Percentiles rank a stretch among this genome's conserved stretches.
These are phyloP conservation scores for Caenorhabditis plicata DNA, from an alignment of 2,888 invertebrate species.

Conservation along the genomic window DNA sequence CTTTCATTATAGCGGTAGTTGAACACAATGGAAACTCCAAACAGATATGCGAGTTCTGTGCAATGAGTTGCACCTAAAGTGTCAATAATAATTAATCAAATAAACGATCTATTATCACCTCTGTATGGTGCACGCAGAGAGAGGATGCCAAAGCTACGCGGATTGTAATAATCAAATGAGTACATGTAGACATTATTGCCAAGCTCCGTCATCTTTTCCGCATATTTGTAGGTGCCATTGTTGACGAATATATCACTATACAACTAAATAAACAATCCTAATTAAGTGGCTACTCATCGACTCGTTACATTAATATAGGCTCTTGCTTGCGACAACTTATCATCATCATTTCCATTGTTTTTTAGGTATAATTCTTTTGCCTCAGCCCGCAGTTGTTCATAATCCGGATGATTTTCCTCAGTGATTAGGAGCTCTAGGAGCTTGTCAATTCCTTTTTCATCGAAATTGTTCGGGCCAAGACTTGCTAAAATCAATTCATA, in stretches of 20 bases:
- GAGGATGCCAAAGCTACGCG: conserved; percentile 51
- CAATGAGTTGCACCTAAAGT: conserved; percentile 50
- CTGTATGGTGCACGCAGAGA: conserved; percentile 51
- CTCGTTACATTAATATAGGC: conserved; percentile 49
- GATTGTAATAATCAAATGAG: conserved; percentile 54
- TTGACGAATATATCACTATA: conserved; percentile 53
- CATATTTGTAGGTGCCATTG: conserved; percentile 44
- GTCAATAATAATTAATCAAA: not conserved
- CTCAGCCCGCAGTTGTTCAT: conserved; percentile 43
- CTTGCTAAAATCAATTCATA: conserved; percentile 27
- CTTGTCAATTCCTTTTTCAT: conserved; percentile 53
- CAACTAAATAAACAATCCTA: conserved; percentile 38
- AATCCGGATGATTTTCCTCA: conserved; percentile 41
- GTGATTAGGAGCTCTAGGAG: conserved; percentile 51
- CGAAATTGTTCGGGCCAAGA: conserved; percentile 43
- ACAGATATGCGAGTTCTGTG: conserved; percentile 57
- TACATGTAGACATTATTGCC: conserved; percentile 50
- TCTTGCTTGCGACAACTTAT: conserved; percentile 42
- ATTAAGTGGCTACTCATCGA: too few species aligned
- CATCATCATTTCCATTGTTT: conserved; percentile 33
- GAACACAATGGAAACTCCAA: conserved; percentile 56
- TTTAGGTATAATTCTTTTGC: conserved; percentile 51
- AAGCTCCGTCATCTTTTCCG: conserved; percentile 43
- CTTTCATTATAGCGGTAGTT: conserved; percentile 50
- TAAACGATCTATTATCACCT: conserved; percentile 30